phyloP scores from a whole-genome alignment of 1,140 invertebrate species.

The Drosophila hydei region DNA sequence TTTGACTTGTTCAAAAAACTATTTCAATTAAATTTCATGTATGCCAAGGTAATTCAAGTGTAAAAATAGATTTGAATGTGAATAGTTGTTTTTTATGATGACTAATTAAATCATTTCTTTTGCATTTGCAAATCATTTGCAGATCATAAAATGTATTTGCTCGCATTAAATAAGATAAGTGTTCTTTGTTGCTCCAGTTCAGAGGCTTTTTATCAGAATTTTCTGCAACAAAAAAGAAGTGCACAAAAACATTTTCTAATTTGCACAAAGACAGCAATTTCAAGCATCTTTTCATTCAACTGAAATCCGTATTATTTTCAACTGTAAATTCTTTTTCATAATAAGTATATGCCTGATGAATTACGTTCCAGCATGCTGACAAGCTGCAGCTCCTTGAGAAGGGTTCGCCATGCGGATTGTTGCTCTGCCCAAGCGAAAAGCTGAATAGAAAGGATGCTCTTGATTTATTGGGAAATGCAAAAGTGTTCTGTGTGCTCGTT shows the following conservation, averaged over 20 bases:
- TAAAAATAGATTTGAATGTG: not conserved
- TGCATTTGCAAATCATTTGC: not conserved
- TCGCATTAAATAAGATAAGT: not conserved
- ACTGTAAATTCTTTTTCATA: conserved; percentile 32
- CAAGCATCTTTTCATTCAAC: conserved; percentile 11
- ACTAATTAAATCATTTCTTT: not conserved
- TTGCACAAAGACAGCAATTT: conserved; percentile 14
- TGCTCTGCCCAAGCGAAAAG: conserved; percentile 20
- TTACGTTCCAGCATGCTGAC: conserved; percentile 55
- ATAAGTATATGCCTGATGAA: conserved; percentile 60
- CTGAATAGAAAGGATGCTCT: conserved; percentile 26
- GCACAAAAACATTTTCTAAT: conserved; percentile 42
- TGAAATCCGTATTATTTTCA: conserved; percentile 30
- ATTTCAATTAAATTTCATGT: too few species aligned
- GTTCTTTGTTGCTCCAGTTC: not conserved
- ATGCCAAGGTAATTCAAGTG: too few species aligned
- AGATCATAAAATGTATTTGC: not conserved
- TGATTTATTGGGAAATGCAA: conserved; percentile 60
- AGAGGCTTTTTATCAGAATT: not conserved
- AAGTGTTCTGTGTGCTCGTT: conserved; percentile 15
- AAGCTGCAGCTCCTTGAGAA: conserved; percentile 48
- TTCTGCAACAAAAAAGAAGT: not conserved
- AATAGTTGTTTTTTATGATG: too few species aligned
- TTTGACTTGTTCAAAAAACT: too few species aligned
- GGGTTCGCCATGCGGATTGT: conserved; percentile 42